These are phyloP conservation scores for Phyllopteryx taeniolatus DNA, from an alignment of 2,113 vertebrate genomes.

Conservation along the genomic window DNA sequence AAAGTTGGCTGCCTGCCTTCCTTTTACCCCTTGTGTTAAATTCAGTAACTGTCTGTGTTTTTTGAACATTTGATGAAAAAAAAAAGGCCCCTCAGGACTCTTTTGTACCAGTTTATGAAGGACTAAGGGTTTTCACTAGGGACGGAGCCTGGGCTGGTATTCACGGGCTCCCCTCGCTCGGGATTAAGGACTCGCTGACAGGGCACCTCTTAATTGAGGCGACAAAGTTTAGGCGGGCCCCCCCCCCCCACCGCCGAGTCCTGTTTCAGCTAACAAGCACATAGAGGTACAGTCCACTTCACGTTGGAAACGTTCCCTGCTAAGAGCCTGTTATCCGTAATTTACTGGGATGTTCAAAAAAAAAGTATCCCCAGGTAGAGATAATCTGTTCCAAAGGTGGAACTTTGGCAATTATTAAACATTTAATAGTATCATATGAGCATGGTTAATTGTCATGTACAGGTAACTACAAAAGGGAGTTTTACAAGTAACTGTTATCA, in stretches of 20 bases:
- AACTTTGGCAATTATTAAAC: neutral
- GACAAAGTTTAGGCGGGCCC: constrained; percentile 36
- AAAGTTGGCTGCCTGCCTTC: constrained; percentile 8
- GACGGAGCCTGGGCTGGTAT: constrained; percentile 31
- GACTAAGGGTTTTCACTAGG: neutral
- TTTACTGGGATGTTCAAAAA: neutral
- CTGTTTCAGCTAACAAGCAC: constrained; percentile 48
- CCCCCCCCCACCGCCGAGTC: constrained; percentile 12
- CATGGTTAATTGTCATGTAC: neutral
- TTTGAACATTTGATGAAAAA: neutral
- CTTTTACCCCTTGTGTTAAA: constrained; percentile 22
- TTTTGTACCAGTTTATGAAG: constrained; percentile 20
- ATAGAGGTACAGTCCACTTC: constrained; percentile 16
- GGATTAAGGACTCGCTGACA: constrained; percentile 45
- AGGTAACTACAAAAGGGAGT: neutral
- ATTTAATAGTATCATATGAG: neutral
- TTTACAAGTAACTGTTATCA: neutral
- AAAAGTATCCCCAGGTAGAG: neutral
- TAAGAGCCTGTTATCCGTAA: neutral
- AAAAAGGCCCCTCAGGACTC: neutral
- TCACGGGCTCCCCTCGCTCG: constrained; percentile 24
- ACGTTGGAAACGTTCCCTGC: constrained; percentile 17
- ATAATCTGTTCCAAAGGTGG: neutral
- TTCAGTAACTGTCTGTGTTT: constrained; percentile 20
- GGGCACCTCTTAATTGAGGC: constrained; percentile 46